Conservation (phyloP, 2,888 invertebrate genomes). For the Malthinus flaveolus region DNA sequence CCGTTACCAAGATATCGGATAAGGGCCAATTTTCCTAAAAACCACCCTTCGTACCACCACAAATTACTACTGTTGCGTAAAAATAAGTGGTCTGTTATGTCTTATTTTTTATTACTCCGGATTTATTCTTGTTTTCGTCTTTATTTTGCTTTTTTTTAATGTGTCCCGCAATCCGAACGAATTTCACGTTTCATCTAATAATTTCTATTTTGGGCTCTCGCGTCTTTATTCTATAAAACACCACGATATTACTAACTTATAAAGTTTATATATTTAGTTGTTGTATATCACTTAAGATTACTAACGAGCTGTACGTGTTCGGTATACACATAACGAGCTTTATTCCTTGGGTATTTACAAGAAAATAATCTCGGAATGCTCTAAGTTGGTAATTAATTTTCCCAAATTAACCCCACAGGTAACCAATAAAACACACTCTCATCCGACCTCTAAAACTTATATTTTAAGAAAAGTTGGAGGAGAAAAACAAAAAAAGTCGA, state of each 20-base stretch:
- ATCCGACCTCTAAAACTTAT: slow-evolving; percentile 12
- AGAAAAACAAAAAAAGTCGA: not conserved
- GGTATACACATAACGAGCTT: slow-evolving; percentile 14
- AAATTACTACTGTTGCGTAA: slow-evolving; percentile 30
- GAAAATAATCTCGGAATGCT: slow-evolving; percentile 24
- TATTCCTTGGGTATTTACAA: slow-evolving; percentile 21
- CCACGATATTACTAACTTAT: too few species aligned
- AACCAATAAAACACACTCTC: slow-evolving; percentile 15
- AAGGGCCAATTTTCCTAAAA: slow-evolving; percentile 29
- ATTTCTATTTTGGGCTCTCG: too few species aligned
- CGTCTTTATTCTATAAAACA: too few species aligned
- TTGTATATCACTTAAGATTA: slow-evolving; percentile 16
- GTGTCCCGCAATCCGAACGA: not conserved
- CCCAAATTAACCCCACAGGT: slow-evolving; percentile 28
- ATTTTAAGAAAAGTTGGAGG: not conserved
- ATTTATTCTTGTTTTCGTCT: slow-evolving; percentile 23
- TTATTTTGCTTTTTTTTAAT: slow-evolving; percentile 8
- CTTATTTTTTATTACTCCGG: slow-evolving; percentile 28
- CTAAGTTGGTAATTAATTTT: slow-evolving; percentile 27
- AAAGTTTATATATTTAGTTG: slow-evolving; percentile 3
- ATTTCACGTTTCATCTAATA: too few species aligned
- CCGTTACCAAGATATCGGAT: slow-evolving; percentile 31
- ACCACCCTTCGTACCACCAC: slow-evolving; percentile 23
- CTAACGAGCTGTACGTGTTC: slow-evolving; percentile 22
- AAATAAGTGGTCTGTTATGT: slow-evolving; percentile 30